Conservation (phyloP, 2,888 invertebrate species). For the Macaria liturata region DNA sequence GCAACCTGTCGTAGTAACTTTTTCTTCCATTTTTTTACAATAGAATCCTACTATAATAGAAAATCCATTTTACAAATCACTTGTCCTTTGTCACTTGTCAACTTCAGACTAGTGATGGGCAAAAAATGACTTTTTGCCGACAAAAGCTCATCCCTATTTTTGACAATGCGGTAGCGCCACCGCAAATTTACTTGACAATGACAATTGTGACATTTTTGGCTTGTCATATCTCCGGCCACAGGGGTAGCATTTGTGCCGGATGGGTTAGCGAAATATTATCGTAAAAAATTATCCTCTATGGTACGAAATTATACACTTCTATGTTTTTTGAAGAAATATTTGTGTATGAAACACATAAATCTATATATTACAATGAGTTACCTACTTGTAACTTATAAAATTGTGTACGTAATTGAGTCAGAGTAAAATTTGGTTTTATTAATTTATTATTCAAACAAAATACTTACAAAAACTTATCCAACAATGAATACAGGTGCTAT, state of each 20-base stretch:
- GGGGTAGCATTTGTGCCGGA: slow-evolving; percentile 57
- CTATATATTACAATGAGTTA: no score
- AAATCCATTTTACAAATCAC: slow-evolving; percentile 52
- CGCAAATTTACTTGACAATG: slow-evolving; percentile 50
- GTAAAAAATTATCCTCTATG: no score
- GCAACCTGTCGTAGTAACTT: slow-evolving; percentile 31
- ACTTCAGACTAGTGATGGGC: slow-evolving; percentile 40
- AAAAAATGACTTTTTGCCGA: slow-evolving; percentile 70
- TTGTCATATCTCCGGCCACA: slow-evolving; percentile 60
- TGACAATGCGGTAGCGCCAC: slow-evolving; percentile 76
- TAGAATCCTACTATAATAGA: slow-evolving; percentile 34
- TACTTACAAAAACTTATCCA: no score
- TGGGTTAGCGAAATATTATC: slow-evolving; percentile 18
- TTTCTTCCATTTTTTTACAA: slow-evolving; percentile 7
- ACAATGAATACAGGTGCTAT: no score
- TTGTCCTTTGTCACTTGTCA: slow-evolving; percentile 59
- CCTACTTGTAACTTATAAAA: no score
- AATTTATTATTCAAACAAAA: no score
- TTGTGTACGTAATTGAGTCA: no score
- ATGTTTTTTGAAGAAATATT: no score
- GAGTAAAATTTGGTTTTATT: no score
- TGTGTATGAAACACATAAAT: no score
- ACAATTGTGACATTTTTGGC: slow-evolving; percentile 67
- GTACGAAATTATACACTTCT: no score
- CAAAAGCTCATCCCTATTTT: slow-evolving; percentile 53